These are phyloP conservation scores for Pocota personata DNA, from an alignment of 2,888 invertebrate species.

Conservation along the genomic window DNA sequence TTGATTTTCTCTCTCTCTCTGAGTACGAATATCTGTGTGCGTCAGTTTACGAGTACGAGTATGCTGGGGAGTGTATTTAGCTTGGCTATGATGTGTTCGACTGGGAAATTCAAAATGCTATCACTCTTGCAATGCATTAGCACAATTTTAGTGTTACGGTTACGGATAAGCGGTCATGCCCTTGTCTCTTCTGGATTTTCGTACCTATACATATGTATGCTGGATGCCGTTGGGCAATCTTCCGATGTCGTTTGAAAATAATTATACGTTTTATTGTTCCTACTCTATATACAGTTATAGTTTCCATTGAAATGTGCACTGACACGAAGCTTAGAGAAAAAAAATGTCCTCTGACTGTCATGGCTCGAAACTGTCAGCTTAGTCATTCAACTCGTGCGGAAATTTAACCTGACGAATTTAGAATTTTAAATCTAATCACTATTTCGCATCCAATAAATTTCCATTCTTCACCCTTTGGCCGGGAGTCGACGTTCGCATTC, in stretches of 20 bases:
- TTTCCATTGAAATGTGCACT: not conserved
- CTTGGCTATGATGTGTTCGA: conserved; percentile 24
- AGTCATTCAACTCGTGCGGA: conserved; percentile 66
- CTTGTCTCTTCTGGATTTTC: conserved; percentile 2
- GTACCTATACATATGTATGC: conserved; percentile 19
- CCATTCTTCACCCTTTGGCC: conserved; percentile 45
- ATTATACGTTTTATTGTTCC: conserved; percentile 40
- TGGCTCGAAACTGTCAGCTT: conserved; percentile 55
- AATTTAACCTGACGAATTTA: conserved; percentile 61
- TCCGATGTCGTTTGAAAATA: conserved; percentile 49
- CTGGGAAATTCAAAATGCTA: conserved; percentile 48
- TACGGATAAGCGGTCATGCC: conserved; percentile 49
- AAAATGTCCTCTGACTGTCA: conserved; percentile 21
- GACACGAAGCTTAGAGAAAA: not conserved
- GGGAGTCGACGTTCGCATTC: conserved; percentile 1
- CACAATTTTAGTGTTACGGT: conserved; percentile 59
- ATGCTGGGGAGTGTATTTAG: conserved; percentile 20
- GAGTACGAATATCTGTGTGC: too few relatives aligned
- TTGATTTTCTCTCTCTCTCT: not conserved
- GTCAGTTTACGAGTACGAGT: not conserved
- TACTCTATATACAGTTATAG: not conserved
- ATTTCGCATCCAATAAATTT: conserved; percentile 51
- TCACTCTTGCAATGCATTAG: conserved; percentile 61
- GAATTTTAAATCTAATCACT: conserved; percentile 67
- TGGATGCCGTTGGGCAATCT: conserved; percentile 35